Evolutionary conservation across 1,140 invertebrate species (phyloP).

Genomic region (Cataglyphis hispanica): DNA sequence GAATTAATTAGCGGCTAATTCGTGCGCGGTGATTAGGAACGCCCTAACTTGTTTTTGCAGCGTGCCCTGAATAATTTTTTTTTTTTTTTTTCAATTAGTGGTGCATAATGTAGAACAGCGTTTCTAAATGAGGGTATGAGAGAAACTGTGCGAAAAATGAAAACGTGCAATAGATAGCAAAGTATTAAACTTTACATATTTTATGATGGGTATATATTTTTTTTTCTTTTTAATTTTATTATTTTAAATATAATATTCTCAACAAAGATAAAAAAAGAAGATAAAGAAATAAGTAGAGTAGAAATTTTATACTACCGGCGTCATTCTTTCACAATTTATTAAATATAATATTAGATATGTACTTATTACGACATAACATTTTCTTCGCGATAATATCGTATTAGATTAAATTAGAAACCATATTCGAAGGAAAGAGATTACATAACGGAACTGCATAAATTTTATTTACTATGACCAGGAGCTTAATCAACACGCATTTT

Average conservation of each 20-base stretch:
- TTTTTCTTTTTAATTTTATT: too few species aligned
- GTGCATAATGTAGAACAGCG: neutral
- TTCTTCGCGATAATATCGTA: too few species aligned
- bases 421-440: too few species aligned
- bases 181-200: neutral
- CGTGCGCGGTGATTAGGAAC: constrained; percentile 36
- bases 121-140: neutral
- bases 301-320: too few species aligned
- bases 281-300: too few species aligned
- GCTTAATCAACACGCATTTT: neutral
- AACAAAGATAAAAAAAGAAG: too few species aligned
- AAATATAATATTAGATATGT: too few species aligned
- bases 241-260: too few species aligned
- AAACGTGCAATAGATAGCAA: neutral
- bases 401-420: too few species aligned
- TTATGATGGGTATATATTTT: neutral
- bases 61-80: neutral
- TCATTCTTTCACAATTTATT: too few species aligned
- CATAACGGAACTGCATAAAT: neutral
- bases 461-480: neutral
- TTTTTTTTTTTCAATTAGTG: neutral
- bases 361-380: too few species aligned
- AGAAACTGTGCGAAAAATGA: neutral
- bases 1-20: constrained; percentile 36
- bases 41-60: neutral